phyloP scores from a whole-genome alignment of 2,113 vertebrate species.

The Corvus hawaiiensis region DNA sequence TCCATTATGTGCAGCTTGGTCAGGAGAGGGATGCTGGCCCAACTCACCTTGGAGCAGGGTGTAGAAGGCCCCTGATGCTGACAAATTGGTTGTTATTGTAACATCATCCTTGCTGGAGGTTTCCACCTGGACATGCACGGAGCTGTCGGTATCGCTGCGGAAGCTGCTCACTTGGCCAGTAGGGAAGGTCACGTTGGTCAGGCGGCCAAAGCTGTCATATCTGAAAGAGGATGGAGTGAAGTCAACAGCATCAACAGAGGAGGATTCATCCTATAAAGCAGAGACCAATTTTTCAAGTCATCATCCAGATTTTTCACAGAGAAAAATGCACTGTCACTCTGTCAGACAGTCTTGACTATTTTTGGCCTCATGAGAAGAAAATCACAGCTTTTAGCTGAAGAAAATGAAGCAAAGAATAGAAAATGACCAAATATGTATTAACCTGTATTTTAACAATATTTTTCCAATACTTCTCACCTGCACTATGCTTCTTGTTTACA shows the following conservation, averaged over 20 bases:
- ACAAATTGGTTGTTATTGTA: conserved; percentile 95
- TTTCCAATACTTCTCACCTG: background rate
- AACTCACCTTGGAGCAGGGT: conserved; percentile 92
- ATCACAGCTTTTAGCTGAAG: background rate
- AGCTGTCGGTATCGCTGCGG: conserved; percentile 88
- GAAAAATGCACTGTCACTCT: background rate
- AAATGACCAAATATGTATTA: background rate
- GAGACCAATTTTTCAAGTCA: background rate
- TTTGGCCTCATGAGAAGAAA: background rate
- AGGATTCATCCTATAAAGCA: background rate
- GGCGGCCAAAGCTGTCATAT: conserved; percentile 91
- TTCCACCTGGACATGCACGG: conserved; percentile 88
- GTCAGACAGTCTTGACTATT: background rate
- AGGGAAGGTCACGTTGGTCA: conserved; percentile 96
- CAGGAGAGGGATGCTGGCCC: background rate
- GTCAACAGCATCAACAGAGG: background rate
- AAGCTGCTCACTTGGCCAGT: conserved; percentile 95
- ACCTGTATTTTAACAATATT: background rate
- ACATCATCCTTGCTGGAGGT: conserved; percentile 94
- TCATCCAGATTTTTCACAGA: background rate
- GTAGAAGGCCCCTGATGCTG: conserved; percentile 94
- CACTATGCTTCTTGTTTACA: background rate
- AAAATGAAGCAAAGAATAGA: background rate
- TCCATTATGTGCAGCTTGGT: background rate
- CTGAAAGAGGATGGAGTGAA: conserved; percentile 66